A percentile compares a stretch with the other conserved stretches of the same genome.
Evolutionary conservation across 1,140 invertebrate genomes (phyloP).

Genomic region (Drosophila carrolli): DNA sequence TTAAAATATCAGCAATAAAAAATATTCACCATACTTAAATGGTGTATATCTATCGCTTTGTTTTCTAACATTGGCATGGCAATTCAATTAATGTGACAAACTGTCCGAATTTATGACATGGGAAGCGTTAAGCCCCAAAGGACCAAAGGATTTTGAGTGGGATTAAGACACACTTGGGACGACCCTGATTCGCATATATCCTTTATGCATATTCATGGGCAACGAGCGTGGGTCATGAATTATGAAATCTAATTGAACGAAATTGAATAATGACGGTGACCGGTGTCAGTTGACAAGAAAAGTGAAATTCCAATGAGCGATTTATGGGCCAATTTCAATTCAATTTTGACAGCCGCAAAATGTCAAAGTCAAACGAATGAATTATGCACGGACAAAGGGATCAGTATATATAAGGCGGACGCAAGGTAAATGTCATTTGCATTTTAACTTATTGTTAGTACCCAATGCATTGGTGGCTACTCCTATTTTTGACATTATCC

Average conservation of each 20-base stretch:
- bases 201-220: conserved; percentile 66
- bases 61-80: conserved; percentile 22
- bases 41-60: neutral
- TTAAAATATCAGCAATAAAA: no score
- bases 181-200: conserved; percentile 35
- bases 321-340: conserved; percentile 67
- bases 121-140: conserved; percentile 42
- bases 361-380: conserved; percentile 49
- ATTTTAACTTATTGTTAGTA: conserved; percentile 9
- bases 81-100: conserved; percentile 82
- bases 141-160: conserved; percentile 23
- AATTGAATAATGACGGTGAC: conserved; percentile 75
- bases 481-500: conserved; percentile 17
- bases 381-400: conserved; percentile 33
- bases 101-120: conserved; percentile 76
- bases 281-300: conserved; percentile 71
- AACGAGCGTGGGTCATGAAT: conserved; percentile 57
- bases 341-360: conserved; percentile 63
- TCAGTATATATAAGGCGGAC: neutral
- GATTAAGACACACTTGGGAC: conserved; percentile 31
- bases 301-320: conserved; percentile 74
- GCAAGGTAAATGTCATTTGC: conserved; percentile 4
- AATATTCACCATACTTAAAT: no score
- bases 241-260: conserved; percentile 80
- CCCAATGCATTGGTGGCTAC: conserved; percentile 28